Conservation (phyloP, 2,113 vertebrate species). For the Narcine bancroftii region DNA sequence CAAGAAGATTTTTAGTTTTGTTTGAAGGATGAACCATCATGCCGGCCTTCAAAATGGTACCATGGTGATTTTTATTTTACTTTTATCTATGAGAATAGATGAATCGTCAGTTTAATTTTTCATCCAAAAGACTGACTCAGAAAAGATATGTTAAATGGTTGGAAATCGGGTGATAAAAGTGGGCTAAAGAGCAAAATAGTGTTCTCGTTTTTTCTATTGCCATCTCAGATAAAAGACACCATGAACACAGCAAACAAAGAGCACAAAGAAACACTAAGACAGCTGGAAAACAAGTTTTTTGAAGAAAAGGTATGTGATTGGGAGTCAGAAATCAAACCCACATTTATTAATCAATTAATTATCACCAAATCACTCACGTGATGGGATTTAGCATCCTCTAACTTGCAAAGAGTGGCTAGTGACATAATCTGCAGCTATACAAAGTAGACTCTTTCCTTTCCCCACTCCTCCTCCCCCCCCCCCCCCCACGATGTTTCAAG, state of each 20-base stretch:
- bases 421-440: neutral
- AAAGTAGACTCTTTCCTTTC: neutral
- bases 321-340: neutral
- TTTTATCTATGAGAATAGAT: neutral
- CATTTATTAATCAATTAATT: neutral
- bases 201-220: neutral
- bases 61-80: neutral
- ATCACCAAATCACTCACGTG: neutral
- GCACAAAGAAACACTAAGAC: constrained; percentile 61
- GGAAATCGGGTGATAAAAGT: neutral
- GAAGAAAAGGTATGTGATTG: constrained; percentile 66
- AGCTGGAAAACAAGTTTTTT: constrained; percentile 64
- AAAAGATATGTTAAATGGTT: neutral
- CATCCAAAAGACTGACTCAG: neutral
- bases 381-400: neutral
- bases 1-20: neutral
- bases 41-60: neutral
- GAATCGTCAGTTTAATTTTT: neutral
- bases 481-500: neutral
- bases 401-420: neutral
- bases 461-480: neutral
- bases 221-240: constrained; percentile 60
- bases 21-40: neutral
- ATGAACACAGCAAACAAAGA: constrained; percentile 56
- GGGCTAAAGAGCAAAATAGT: neutral